phyloP scores from a whole-genome alignment of 2,888 invertebrate species.

The Lacanobia wlatinum region DNA sequence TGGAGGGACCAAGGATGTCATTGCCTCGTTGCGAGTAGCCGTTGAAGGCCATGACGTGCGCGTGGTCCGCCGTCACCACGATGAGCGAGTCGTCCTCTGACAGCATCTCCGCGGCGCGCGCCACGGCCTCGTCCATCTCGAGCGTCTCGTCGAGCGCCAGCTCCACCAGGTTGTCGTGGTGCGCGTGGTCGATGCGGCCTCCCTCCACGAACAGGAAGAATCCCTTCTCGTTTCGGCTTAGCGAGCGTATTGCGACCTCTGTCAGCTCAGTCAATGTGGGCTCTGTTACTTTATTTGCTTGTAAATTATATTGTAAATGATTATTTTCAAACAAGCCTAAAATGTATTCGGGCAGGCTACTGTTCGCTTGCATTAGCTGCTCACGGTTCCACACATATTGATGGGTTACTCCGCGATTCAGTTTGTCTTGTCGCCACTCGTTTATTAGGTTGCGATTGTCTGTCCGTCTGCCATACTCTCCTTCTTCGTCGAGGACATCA shows the following conservation, averaged over 20 bases:
- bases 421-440: conserved; percentile 91
- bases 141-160: no score
- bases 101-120: no score
- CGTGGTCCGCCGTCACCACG: no score
- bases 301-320: conserved; percentile 91
- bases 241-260: conserved; percentile 92
- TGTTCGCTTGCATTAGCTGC: conserved; percentile 84
- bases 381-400: conserved; percentile 91
- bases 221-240: conserved; percentile 92
- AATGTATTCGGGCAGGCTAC: conserved; percentile 90
- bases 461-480: conserved; percentile 80
- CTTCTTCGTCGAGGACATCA: conserved; percentile 86
- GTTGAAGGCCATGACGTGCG: conserved; percentile 92
- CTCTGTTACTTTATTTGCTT: conserved; percentile 70
- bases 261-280: conserved; percentile 91
- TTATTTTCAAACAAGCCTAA: conserved; percentile 92
- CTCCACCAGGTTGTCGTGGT: no score
- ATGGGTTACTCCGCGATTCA: conserved; percentile 72
- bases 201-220: conserved; percentile 94
- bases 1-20: conserved; percentile 70
- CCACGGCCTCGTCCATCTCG: no score
- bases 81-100: no score
- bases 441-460: conserved; percentile 92
- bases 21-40: conserved; percentile 92
- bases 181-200: conserved; percentile 92